A percentile compares a stretch with the other conserved stretches of the same genome.
phyloP scores from a whole-genome alignment of 92 coral and sea anemone genomes.

The Plumapathes pennacea region DNA sequence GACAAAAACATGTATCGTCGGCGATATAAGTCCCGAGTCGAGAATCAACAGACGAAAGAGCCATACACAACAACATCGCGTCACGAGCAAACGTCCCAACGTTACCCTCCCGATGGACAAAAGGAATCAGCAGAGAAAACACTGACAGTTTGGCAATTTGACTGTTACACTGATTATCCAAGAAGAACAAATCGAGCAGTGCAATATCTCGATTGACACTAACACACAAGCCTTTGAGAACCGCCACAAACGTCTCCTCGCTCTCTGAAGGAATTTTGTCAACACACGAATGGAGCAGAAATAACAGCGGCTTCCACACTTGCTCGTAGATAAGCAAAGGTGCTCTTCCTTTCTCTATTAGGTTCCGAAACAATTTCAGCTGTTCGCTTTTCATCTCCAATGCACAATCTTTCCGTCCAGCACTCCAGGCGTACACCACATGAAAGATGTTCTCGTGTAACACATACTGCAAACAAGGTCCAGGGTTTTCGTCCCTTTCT shows the following conservation, averaged over 20 bases:
- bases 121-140: conserved; percentile 88
- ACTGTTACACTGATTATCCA: conserved; percentile 70
- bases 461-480: conserved; percentile 89
- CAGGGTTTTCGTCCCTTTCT: conserved; percentile 87
- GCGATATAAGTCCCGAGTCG: conserved; percentile 83
- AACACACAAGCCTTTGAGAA: conserved; percentile 88
- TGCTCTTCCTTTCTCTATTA: conserved; percentile 75
- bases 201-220: conserved; percentile 93
- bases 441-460: conserved; percentile 80
- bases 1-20: conserved; percentile 93
- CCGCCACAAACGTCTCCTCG: conserved; percentile 88
- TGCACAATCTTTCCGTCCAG: conserved; percentile 52
- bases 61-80: conserved; percentile 91
- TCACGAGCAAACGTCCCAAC: conserved; percentile 94
- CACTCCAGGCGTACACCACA: conserved; percentile 79
- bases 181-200: conserved; percentile 78
- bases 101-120: conserved; percentile 88
- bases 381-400: conserved; percentile 92
- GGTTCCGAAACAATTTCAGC: conserved; percentile 73
- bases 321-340: conserved; percentile 85
- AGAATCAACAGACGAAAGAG: conserved; percentile 86
- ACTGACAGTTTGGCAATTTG: conserved; percentile 81
- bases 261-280: conserved; percentile 70
- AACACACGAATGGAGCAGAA: conserved; percentile 79
- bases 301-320: conserved; percentile 86